Conservation (phyloP, 2,113 vertebrate genomes). For the Cyprinodon brontotheroides region DNA sequence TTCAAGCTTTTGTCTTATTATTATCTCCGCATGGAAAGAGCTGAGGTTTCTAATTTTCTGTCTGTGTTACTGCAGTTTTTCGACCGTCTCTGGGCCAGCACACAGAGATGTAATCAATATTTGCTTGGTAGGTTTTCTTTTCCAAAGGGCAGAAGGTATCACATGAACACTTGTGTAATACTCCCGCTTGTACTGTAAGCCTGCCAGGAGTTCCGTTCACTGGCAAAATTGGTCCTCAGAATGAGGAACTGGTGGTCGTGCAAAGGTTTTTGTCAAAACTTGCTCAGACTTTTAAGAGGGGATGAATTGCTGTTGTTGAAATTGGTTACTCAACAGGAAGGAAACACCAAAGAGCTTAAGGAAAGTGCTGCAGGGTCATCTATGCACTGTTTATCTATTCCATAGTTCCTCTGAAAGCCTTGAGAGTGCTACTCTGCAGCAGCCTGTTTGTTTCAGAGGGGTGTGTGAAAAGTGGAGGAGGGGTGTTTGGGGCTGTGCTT, state of each 20-base stretch:
- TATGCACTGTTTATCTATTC: slow-evolving; percentile 59
- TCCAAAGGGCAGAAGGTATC: slow-evolving; percentile 56
- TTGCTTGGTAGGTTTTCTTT: slow-evolving; percentile 47
- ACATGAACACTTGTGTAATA: slow-evolving; percentile 57
- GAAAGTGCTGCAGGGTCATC: slow-evolving; percentile 61
- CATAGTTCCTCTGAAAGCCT: slow-evolving; percentile 48
- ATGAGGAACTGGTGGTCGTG: slow-evolving; percentile 18
- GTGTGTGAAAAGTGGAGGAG: slow-evolving; percentile 74
- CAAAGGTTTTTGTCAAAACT: slow-evolving; percentile 38
- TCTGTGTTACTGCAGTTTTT: neutral
- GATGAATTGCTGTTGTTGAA: slow-evolving; percentile 36
- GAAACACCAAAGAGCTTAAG: slow-evolving; percentile 29
- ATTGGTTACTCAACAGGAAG: slow-evolving; percentile 40
- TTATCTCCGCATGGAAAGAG: slow-evolving; percentile 17
- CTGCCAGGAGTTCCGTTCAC: slow-evolving; percentile 41
- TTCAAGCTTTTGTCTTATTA: slow-evolving; percentile 35
- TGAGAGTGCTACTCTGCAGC: slow-evolving; percentile 46
- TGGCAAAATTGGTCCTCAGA: slow-evolving; percentile 28
- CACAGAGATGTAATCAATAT: slow-evolving; percentile 54
- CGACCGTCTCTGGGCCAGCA: neutral
- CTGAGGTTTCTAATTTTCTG: slow-evolving; percentile 15
- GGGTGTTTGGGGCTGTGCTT: slow-evolving; percentile 56
- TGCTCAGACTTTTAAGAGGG: slow-evolving; percentile 11
- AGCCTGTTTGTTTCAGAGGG: slow-evolving; percentile 59
- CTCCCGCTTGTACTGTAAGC: slow-evolving; percentile 42